Percentiles rank a stretch among this genome's conserved stretches.
phyloP scores from a whole-genome alignment of 2,888 invertebrate genomes.

The Seira sanloemensis region DNA sequence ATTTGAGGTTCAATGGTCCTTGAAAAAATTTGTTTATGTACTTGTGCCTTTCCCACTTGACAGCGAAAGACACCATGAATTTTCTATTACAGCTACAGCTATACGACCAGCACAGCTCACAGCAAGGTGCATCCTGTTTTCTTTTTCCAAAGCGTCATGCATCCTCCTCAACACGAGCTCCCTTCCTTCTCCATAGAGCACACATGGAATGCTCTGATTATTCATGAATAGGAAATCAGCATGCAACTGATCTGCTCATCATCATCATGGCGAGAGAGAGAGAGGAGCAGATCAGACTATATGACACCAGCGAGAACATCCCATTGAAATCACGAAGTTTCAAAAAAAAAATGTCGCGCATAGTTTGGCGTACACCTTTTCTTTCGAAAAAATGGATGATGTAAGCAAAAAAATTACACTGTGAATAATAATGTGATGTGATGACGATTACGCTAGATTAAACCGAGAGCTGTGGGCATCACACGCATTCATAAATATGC shows the following conservation, averaged over 20 bases:
- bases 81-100: background rate
- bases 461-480: constrained; percentile 3
- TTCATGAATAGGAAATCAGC: constrained; percentile 4
- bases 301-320: background rate
- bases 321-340: background rate
- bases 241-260: background rate
- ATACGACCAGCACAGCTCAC: background rate
- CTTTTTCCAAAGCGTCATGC: background rate
- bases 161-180: constrained; percentile 9
- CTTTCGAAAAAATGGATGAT: background rate
- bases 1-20: constrained; percentile 44
- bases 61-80: constrained; percentile 17
- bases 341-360: background rate
- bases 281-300: background rate
- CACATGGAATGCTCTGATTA: background rate
- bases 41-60: background rate
- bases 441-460: background rate
- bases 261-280: too few species aligned
- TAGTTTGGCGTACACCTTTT: background rate
- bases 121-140: constrained; percentile 18
- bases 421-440: background rate
- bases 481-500: background rate
- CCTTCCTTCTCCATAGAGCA: background rate
- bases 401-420: background rate
- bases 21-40: constrained; percentile 38